Percentiles rank a stretch among this genome's conserved stretches.
Evolutionary conservation across 2,113 vertebrate genomes (phyloP).

Genomic region (Ardeotis arabs): DNA sequence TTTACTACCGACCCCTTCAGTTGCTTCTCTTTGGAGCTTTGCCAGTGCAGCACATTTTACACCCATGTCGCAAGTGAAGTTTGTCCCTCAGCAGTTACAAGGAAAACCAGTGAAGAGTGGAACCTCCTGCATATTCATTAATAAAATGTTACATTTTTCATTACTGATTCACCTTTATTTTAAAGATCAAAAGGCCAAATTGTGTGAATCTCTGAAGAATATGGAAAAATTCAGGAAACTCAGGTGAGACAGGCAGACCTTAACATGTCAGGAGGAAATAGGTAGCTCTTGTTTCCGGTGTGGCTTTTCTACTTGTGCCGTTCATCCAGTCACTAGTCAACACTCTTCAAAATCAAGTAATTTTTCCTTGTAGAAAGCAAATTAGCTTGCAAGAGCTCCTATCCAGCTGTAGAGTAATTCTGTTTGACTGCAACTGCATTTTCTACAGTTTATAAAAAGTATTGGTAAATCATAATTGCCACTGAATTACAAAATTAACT

Average conservation of each 20-base stretch:
- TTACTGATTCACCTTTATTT: background rate
- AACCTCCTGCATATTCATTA: background rate
- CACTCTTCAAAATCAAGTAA: background rate
- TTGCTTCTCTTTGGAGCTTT: background rate
- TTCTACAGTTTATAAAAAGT: background rate
- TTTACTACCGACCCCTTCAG: background rate
- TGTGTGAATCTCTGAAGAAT: background rate
- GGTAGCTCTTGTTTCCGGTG: background rate
- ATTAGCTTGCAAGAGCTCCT: background rate
- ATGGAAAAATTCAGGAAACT: background rate
- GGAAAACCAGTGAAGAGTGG: background rate
- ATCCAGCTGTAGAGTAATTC: background rate
- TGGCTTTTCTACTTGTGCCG: background rate
- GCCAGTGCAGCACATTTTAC: background rate
- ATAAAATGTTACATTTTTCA: background rate
- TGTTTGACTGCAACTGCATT: background rate
- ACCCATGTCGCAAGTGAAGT: background rate
- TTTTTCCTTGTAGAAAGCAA: background rate
- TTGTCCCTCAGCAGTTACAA: background rate
- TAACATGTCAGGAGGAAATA: background rate
- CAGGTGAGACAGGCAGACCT: background rate
- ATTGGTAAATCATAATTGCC: background rate
- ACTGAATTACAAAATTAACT: background rate
- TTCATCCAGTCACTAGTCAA: background rate
- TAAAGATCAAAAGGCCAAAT: background rate